Conservation (phyloP, 2,888 invertebrate genomes). For the Cephus pulcher region DNA sequence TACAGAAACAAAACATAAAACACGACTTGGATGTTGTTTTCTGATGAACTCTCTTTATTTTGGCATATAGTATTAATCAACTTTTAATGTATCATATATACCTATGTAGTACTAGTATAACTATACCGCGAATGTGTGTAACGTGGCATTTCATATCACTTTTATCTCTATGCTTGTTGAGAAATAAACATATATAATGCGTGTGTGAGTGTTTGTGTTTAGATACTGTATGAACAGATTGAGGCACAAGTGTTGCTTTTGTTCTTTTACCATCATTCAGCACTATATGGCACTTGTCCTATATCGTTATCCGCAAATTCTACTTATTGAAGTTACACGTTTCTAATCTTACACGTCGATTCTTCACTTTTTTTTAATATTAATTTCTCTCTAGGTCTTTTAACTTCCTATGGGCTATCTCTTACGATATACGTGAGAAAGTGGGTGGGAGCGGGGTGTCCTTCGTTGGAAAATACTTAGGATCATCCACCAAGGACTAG, state of each 20-base stretch:
- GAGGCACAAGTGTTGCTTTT: conserved; percentile 16
- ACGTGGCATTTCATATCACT: not conserved
- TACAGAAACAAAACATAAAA: conserved; percentile 38
- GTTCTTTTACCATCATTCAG: not conserved
- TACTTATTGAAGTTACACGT: not conserved
- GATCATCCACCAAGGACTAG: not conserved
- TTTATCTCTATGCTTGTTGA: conserved; percentile 1
- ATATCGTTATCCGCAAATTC: not conserved
- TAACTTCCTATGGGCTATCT: not conserved
- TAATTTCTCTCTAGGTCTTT: not conserved
- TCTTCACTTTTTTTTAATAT: not conserved
- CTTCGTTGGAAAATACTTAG: not conserved
- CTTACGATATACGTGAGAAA: too few relatives aligned
- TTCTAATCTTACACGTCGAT: not conserved
- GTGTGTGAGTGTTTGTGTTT: conserved; percentile 23
- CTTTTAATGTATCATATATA: not conserved
- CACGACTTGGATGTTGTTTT: conserved; percentile 34
- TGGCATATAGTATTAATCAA: conserved; percentile 38
- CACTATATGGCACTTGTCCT: not conserved
- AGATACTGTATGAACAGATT: conserved; percentile 12
- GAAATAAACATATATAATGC: conserved; percentile 6
- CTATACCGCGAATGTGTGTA: not conserved
- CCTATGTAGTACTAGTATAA: not conserved
- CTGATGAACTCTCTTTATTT: conserved; percentile 50
- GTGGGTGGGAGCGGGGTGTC: too few relatives aligned